These are phyloP conservation scores for Rhinolophus sinicus DNA, from an alignment of 2,113 vertebrate species.

Conservation along the genomic window DNA sequence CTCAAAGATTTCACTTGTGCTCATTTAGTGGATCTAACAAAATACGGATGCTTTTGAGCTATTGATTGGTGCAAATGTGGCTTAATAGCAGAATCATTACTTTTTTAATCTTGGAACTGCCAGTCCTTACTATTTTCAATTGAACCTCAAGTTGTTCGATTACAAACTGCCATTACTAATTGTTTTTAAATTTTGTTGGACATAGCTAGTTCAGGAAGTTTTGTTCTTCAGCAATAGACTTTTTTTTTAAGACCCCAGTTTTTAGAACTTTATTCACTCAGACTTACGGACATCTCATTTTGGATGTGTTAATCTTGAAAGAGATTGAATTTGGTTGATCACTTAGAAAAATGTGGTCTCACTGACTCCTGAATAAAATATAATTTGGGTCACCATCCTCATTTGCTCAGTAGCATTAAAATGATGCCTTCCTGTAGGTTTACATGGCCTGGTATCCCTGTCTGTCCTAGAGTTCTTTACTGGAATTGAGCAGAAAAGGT, in stretches of 20 bases:
- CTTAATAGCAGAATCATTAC: conserved; percentile 85
- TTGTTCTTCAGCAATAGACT: conserved; percentile 61
- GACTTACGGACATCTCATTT: not conserved
- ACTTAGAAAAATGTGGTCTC: conserved; percentile 39
- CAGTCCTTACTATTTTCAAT: conserved; percentile 81
- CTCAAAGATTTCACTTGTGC: conserved; percentile 53
- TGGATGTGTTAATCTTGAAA: conserved; percentile 46
- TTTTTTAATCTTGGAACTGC: conserved; percentile 86
- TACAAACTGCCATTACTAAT: conserved; percentile 85
- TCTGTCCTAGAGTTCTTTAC: conserved; percentile 72
- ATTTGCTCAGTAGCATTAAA: conserved; percentile 53
- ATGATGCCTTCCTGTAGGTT: conserved; percentile 41
- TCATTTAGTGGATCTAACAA: conserved; percentile 79
- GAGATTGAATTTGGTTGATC: conserved; percentile 27
- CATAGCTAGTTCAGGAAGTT: conserved; percentile 77
- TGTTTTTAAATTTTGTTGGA: conserved; percentile 81
- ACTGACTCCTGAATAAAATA: conserved; percentile 47
- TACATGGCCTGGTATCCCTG: conserved; percentile 41
- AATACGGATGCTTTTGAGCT: conserved; percentile 79
- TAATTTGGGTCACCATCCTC: conserved; percentile 65
- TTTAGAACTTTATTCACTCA: conserved; percentile 49
- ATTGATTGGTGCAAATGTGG: conserved; percentile 82
- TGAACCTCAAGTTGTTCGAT: conserved; percentile 79
- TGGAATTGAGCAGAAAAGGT: conserved; percentile 86
- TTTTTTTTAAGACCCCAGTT: not conserved